These are phyloP conservation scores for Siphamia tubifer DNA, from an alignment of 2,113 vertebrate species.

Conservation along the genomic window DNA sequence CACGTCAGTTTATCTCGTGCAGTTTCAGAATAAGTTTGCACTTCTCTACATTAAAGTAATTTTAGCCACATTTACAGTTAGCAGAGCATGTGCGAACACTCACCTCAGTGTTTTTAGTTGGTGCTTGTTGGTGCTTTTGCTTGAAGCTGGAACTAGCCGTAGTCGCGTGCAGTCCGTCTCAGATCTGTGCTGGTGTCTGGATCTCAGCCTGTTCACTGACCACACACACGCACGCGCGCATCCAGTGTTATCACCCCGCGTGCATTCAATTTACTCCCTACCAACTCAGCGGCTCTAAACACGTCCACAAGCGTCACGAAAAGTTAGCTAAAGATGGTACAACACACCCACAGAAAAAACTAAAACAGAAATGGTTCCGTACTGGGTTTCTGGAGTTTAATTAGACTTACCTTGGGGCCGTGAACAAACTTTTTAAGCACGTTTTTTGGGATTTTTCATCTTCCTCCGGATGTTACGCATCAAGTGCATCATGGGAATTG, in stretches of 20 bases:
- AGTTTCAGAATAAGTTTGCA: too few species aligned
- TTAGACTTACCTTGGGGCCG: conserved; percentile 14
- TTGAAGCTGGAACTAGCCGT: conserved; percentile 24
- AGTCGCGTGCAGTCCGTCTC: conserved; percentile 2
- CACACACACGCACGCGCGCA: neutral
- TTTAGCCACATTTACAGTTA: too few species aligned
- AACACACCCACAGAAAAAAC: fast-evolving
- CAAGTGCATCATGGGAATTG: conserved; percentile 61
- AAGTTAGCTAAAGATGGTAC: neutral
- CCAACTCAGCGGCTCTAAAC: neutral
- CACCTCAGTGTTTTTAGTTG: conserved; percentile 34
- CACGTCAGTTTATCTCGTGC: too few species aligned
- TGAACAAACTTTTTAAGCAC: neutral
- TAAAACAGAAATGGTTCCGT: too few species aligned
- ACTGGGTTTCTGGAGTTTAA: too few species aligned
- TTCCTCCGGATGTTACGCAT: conserved; percentile 16
- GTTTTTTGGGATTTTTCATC: conserved; percentile 2
- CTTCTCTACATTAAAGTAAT: too few species aligned
- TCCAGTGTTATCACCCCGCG: conserved; percentile 32
- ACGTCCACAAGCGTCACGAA: neutral
- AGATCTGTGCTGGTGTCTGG: neutral
- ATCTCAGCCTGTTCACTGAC: conserved; percentile 16
- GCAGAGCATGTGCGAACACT: neutral
- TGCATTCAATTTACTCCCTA: conserved; percentile 12
- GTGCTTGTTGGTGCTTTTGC: too few species aligned